Evolutionary conservation across 2,888 invertebrate species (phyloP), one percentile per base, ranked within the genome.

Genomic region (Stenichneumon culpator): DNA sequence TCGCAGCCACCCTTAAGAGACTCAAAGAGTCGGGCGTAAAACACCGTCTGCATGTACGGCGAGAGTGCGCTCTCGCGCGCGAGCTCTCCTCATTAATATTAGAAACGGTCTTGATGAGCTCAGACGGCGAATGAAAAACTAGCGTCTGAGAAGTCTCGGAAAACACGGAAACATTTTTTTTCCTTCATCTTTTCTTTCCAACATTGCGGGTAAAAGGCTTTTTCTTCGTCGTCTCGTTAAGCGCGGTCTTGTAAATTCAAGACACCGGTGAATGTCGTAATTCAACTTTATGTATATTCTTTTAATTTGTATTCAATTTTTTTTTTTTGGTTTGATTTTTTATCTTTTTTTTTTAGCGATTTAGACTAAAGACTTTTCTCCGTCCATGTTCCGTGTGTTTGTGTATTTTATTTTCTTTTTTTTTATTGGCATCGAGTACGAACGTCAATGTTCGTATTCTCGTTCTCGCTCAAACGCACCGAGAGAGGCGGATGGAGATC

Each of bases 1-100:
- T 83, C 79, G 47, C 65, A 65, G 63, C 63, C 50, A 47, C 47
- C 70, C 70, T 70, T 28, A 63, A 22, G 57, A 60, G 50, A 74
- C 67, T 83, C 79, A 69, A 83, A 79, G 79, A 78, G 22, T 22
- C 68, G 47, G 11, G 60, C 11, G 36, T 60, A 74, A 19, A 39
- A 67, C 67, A 32, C 32, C 73, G 36, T 67, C 14, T 32, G 6
- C 50, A 60, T 57, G 70, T 72, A 60, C 77, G 39, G 22, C 9
- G 19, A 32, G 54, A 28, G 60, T 60, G 47, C 47, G 47, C 52
- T 22, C 14, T 22, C n/a, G 63, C 44, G 54, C 63, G 47, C 70
- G 79, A 67, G 44, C 69, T 68, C 50, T 68, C 63, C 74, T 83
- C 75, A 83, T 79, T 83, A 79, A 83, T 83, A 79, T 75, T 75